These are phyloP conservation scores for Oligia fasciuncula DNA, from an alignment of 2,888 invertebrate species.

Conservation along the genomic window DNA sequence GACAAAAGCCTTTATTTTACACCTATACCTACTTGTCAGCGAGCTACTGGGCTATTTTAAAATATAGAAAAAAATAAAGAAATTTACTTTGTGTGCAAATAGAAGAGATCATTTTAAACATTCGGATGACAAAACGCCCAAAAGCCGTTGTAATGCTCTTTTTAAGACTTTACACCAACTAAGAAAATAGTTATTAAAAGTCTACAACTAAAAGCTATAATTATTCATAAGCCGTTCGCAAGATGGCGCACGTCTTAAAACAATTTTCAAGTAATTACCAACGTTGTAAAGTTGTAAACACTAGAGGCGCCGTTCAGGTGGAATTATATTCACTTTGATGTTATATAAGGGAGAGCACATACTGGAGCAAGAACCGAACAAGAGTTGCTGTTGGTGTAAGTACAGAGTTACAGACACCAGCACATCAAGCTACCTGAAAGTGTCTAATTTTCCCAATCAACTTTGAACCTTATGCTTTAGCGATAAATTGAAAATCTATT, in stretches of 20 bases:
- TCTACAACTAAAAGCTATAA: constrained; percentile 10
- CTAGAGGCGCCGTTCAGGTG: constrained; percentile 25
- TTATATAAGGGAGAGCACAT: not conserved
- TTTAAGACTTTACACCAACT: not conserved
- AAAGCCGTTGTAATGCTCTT: not conserved
- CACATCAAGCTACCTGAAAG: too few relatives aligned
- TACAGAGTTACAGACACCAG: too few relatives aligned
- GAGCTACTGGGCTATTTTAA: not conserved
- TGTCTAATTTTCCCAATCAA: too few relatives aligned
- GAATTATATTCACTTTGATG: constrained; percentile 39
- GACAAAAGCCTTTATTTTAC: not conserved
- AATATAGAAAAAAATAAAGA: not conserved
- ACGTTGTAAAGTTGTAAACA: constrained; percentile 52
- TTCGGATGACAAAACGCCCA: not conserved
- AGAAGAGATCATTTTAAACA: not conserved
- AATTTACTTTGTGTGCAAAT: not conserved
- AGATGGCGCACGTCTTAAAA: constrained; percentile 44
- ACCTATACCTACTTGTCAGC: not conserved
- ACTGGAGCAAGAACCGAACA: not conserved
- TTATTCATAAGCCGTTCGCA: constrained; percentile 27
- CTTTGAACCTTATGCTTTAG: too few relatives aligned
- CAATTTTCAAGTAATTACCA: constrained; percentile 61
- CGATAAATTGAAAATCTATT: too few relatives aligned
- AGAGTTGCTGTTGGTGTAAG: not conserved
- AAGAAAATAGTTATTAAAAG: not conserved